Percentiles rank a stretch among this genome's conserved stretches.
phyloP scores from a whole-genome alignment of 2,888 invertebrate species.

The Chouioia cunea region DNA sequence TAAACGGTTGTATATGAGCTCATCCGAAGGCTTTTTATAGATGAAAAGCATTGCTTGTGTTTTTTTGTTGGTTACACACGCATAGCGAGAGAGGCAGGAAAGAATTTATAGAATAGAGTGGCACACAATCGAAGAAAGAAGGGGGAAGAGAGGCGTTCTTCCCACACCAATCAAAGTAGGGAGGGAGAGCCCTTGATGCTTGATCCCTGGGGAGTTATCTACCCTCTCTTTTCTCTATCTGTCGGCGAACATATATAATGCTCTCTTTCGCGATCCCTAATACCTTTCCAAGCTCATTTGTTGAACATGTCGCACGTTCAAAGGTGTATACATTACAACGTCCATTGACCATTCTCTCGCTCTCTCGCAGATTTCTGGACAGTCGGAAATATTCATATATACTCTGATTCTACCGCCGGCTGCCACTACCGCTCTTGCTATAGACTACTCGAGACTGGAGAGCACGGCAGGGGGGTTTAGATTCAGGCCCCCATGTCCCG shows the following conservation, averaged over 20 bases:
- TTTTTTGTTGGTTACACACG: slow-evolving; percentile 15
- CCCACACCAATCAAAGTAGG: slow-evolving; percentile 66
- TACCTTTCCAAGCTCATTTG: slow-evolving; percentile 20
- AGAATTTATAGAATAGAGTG: slow-evolving; percentile 52
- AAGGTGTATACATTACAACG: neutral
- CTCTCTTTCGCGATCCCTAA: neutral
- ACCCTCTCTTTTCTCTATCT: slow-evolving; percentile 48
- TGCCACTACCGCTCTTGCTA: too few relatives aligned
- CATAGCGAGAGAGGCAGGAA: slow-evolving; percentile 37
- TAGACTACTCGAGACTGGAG: too few relatives aligned
- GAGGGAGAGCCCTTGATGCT: slow-evolving; percentile 47
- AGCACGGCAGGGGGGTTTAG: too few relatives aligned
- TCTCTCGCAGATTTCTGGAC: too few relatives aligned
- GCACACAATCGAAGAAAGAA: slow-evolving; percentile 42
- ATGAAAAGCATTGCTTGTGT: neutral
- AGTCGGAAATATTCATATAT: too few relatives aligned
- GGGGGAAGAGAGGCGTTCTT: slow-evolving; percentile 55
- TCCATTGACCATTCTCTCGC: neutral
- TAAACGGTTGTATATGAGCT: too few relatives aligned
- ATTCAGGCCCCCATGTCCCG: too few relatives aligned
- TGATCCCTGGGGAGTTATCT: slow-evolving; percentile 63
- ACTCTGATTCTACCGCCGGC: too few relatives aligned
- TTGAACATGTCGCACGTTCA: neutral
- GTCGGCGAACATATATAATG: slow-evolving; percentile 2
- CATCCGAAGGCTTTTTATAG: slow-evolving; percentile 7